A percentile compares a stretch with the other conserved stretches of the same genome.
Evolutionary conservation across 2,888 invertebrate genomes (phyloP).

Genomic region (Hylaea fasciaria): DNA sequence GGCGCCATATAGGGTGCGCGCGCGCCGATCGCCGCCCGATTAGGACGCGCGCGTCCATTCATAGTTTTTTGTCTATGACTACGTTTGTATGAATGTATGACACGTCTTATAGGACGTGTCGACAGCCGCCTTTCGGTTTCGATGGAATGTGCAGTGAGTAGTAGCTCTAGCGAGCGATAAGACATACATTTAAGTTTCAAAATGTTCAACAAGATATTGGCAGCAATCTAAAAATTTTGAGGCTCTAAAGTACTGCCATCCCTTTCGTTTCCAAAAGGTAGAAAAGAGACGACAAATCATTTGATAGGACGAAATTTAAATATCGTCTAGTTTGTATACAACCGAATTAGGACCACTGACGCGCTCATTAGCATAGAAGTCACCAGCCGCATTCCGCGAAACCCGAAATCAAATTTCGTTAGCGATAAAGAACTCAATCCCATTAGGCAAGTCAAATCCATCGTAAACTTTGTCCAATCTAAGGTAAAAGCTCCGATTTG

Average conservation of each 20-base stretch:
- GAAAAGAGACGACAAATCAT: too few relatives aligned
- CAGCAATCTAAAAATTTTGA: too few relatives aligned
- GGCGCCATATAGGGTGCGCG: conserved; percentile 53
- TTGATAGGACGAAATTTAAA: too few relatives aligned
- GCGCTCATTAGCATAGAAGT: neutral
- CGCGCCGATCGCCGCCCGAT: conserved; percentile 46
- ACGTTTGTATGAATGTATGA: conserved; percentile 34
- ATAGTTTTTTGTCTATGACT: conserved; percentile 51
- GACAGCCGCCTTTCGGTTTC: conserved; percentile 46
- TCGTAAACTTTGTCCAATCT: neutral
- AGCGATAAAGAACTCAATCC: neutral
- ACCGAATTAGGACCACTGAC: too few relatives aligned
- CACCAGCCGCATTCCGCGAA: too few relatives aligned
- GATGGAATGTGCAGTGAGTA: conserved; percentile 8
- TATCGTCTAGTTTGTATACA: too few relatives aligned
- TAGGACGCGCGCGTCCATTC: conserved; percentile 51
- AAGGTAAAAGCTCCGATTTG: conserved; percentile 16
- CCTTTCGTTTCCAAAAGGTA: too few relatives aligned
- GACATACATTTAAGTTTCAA: too few relatives aligned
- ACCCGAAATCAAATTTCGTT: neutral
- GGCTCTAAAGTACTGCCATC: too few relatives aligned
- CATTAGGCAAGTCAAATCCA: conserved; percentile 25
- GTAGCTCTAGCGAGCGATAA: neutral
- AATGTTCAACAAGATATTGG: too few relatives aligned
- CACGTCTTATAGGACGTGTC: conserved; percentile 21